Evolutionary conservation across 2,113 vertebrate species (phyloP), one percentile per base, ranked within the genome.

Genomic region (Etia nguti): DNA sequence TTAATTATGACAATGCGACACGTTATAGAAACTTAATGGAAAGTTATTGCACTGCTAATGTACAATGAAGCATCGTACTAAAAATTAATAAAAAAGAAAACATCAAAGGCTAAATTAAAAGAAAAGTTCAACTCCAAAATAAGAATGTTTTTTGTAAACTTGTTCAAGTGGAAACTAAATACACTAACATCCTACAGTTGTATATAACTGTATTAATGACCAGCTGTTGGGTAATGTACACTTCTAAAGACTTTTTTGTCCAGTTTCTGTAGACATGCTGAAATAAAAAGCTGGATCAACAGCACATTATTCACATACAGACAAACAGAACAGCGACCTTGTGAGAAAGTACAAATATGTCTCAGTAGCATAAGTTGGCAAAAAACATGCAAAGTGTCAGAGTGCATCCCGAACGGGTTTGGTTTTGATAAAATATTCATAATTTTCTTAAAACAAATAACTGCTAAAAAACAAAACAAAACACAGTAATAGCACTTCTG

Each of bases 311-410:
- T 59, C 22, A 24, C 38, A 57, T 24, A 22, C 36, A 77, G 11
- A 62, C 26, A 16, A 41, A 81, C 38, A 62, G 3, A 59, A 68
- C 52, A 81, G 9, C 24, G 29, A 48, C 20, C 13, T 55, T 59
- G 15, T 48, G 22, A 41, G 68, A 84, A 90, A 57, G 48, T 88
- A 81, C 6, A 90, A 93, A 89, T 59, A 24, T 57, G 10, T 84
- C 29, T 89, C 26, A 38, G 38, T 36, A 79, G 88, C 73, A 73
- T 90, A 29, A 86, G 60, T 41, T 75, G 31, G 46, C 26, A 31
- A 82, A 85, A 89, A 59, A 79, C 92, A 91, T 93, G 90, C 88
- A 90, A 92, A 90, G 81, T 91, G 82, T 88, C 65, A 56, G 57
- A 91, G 86, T 91, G 90, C 89, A 87, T 88, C 48, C 65, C 43